Percentiles rank a stretch among this genome's conserved stretches.
phyloP scores from a whole-genome alignment of 2,888 invertebrate species.

The Andrena praecox region DNA sequence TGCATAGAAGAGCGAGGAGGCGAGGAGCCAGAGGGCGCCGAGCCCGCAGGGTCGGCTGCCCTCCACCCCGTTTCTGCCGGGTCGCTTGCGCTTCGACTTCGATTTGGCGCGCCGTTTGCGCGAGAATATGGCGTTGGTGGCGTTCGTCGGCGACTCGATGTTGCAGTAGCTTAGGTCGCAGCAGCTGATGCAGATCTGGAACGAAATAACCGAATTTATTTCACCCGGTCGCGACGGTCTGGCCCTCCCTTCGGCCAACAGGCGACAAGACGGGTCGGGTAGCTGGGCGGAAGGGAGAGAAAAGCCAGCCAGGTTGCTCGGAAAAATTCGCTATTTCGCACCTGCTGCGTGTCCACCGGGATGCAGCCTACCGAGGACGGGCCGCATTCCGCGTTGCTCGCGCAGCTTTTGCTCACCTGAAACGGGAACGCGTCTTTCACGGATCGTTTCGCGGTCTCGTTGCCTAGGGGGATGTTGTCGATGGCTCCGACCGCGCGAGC shows the following conservation, averaged over 20 bases:
- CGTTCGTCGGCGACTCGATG: constrained; percentile 87
- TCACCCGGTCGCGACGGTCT: constrained; percentile 55
- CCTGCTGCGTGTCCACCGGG: constrained; percentile 88
- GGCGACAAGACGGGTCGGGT: background rate
- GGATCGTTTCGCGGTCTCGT: background rate
- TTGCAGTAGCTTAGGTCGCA: constrained; percentile 89
- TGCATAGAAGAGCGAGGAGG: constrained; percentile 80
- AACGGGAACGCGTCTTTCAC: constrained; percentile 42
- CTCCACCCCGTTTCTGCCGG: constrained; percentile 71
- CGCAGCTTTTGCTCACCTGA: constrained; percentile 88
- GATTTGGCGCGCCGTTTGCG: constrained; percentile 80
- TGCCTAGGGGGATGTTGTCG: background rate
- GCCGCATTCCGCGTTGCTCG: constrained; percentile 87
- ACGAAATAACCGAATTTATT: constrained; percentile 83
- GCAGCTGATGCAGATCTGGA: constrained; percentile 88
- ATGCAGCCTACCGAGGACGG: constrained; percentile 88
- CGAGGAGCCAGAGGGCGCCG: constrained; percentile 73
- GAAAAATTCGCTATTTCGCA: constrained; percentile 82
- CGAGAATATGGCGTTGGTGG: constrained; percentile 86
- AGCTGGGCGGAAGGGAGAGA: constrained; percentile 2
- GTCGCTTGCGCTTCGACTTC: constrained; percentile 77
- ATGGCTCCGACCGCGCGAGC: constrained; percentile 3
- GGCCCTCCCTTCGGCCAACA: background rate
- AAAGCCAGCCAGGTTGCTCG: constrained; percentile 44
- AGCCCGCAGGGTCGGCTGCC: constrained; percentile 65